These are phyloP conservation scores for Polydrusus tereticollis DNA, from an alignment of 2,888 invertebrate species.

Conservation along the genomic window DNA sequence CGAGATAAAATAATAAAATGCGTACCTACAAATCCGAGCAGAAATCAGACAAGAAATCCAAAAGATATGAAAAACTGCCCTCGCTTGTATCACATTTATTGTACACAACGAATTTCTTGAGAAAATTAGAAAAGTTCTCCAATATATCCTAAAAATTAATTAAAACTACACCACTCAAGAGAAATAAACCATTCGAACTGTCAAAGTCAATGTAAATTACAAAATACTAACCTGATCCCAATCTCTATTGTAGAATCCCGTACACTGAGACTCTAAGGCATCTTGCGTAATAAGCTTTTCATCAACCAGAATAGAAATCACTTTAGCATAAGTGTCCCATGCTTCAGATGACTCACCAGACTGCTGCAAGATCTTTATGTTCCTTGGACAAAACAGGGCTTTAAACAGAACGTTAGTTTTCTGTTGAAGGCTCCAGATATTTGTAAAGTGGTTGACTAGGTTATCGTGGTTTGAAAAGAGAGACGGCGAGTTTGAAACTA, in stretches of 20 bases:
- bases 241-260: constrained; percentile 76
- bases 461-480: constrained; percentile 5
- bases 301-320: constrained; percentile 66
- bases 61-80: constrained; percentile 56
- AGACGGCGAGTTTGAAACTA: constrained; percentile 53
- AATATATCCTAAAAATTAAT: constrained; percentile 57
- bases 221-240: constrained; percentile 67
- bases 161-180: too few relatives aligned
- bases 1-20: neutral
- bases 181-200: too few relatives aligned
- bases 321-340: constrained; percentile 57
- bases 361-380: constrained; percentile 57
- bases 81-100: constrained; percentile 47
- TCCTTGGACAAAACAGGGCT: constrained; percentile 58
- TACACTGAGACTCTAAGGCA: constrained; percentile 75
- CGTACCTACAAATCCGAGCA: constrained; percentile 56
- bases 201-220: too few relatives aligned
- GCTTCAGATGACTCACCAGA: constrained; percentile 49
- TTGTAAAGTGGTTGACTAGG: constrained; percentile 7
- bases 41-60: constrained; percentile 61
- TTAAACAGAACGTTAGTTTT: constrained; percentile 53
- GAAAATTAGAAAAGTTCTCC: constrained; percentile 55
- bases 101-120: constrained; percentile 53
- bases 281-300: constrained; percentile 73
- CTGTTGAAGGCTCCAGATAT: constrained; percentile 32